Base-by-base conservation (phyloP, 1,140 invertebrate species). In the Phenacoccus solenopsis region DNA sequence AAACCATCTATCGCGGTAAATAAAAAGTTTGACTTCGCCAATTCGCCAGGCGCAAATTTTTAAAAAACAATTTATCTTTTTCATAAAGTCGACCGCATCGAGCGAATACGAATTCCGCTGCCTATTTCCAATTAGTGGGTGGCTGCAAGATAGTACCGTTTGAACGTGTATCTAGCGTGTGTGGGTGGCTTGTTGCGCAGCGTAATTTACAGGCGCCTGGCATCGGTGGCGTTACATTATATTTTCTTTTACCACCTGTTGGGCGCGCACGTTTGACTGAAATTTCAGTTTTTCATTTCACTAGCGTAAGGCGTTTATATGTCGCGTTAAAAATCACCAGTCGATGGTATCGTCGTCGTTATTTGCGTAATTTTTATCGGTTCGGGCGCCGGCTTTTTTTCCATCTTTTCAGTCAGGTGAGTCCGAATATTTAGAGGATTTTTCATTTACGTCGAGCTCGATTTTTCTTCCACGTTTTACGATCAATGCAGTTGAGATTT, bases 241-340 rank as follows among this genome's bases (percentile, higher is more conserved):
- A 64, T 64, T 64, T 64, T 64, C 59, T 27, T 64, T 64, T 64
- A 64, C 59, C 59, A 64, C 59, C 59, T 64, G 59, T 64, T 64
- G 59, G 59, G 59, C 59, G 59, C 59, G 59, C 59, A 64, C 59
- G 59, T 27, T 64, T 64, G 22, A 25, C 59, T 27, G 25, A 64
- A 64, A 64, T 64, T 64, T 64, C 59, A 64, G 59, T 64, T 64
- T 64, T 64, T 27, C 59, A 64, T 64, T 22, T 10, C 59, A 20
- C 4, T 64, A 64, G 13, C 25, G 25, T 64, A 24, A 10, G 59
- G 22, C 25, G 59, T 64, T 27, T 25, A 64, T n/a, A n/a, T 27
- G 59, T 64, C 59, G 59, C 59, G 59, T 64, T 64, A 24, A 64
- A 64, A 64, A 49, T 49, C 20, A 49, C 38, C 38, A 49, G 38